These are phyloP conservation scores for Mastomys natalensis DNA, from an alignment of 2,113 vertebrate genomes.

Conservation along the genomic window DNA sequence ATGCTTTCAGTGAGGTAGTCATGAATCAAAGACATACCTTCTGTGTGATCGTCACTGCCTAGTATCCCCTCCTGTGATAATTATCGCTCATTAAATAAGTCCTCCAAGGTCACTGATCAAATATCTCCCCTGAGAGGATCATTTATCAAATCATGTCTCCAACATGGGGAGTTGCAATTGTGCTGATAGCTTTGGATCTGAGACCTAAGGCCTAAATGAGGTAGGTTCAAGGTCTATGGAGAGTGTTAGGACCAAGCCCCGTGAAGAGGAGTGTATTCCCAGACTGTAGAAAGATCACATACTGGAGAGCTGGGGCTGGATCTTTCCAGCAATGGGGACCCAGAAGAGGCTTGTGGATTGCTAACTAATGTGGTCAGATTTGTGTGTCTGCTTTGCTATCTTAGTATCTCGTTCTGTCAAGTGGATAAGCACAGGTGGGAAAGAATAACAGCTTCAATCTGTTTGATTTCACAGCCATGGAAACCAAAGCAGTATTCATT, in stretches of 20 bases:
- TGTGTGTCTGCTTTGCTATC: neutral
- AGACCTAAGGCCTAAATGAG: neutral
- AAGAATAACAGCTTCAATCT: neutral
- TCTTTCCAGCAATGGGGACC: neutral
- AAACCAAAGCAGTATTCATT: neutral
- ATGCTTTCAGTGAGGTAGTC: neutral
- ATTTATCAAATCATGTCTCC: neutral
- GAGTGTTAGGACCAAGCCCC: neutral
- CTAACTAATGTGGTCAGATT: neutral
- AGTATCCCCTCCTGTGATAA: neutral
- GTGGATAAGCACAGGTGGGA: neutral
- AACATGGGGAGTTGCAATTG: no score
- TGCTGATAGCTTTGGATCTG: neutral
- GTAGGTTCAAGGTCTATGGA: no score
- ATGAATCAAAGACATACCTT: neutral
- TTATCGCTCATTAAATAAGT: neutral
- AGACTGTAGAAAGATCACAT: neutral
- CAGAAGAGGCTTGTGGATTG: neutral
- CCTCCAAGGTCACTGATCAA: neutral
- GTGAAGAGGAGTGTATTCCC: neutral
- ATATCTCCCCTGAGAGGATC: neutral
- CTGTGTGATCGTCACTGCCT: neutral
- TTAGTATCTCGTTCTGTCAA: neutral
- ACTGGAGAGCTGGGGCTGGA: neutral
- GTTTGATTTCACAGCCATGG: neutral